These are phyloP conservation scores for Mylabris phalerata DNA, from an alignment of 1,140 invertebrate genomes.

Conservation along the genomic window DNA sequence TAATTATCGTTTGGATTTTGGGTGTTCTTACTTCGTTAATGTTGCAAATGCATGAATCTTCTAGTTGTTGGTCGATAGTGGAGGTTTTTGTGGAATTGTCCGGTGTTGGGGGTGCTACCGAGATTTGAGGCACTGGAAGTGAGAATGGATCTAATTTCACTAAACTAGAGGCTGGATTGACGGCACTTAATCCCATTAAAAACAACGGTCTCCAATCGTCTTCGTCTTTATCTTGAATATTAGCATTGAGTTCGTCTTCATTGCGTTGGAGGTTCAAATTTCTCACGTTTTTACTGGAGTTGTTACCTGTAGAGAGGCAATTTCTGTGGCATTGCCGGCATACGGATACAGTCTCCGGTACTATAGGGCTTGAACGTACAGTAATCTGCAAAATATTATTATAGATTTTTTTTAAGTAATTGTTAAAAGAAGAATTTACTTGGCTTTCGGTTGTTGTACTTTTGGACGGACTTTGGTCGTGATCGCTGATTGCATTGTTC, in stretches of 20 bases:
- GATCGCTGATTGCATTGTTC: conserved; percentile 44
- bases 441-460: conserved; percentile 67
- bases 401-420: not conserved
- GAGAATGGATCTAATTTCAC: conserved; percentile 52
- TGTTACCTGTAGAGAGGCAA: conserved; percentile 46
- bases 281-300: not conserved
- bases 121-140: conserved; percentile 57
- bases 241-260: conserved; percentile 10
- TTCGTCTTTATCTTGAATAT: conserved; percentile 18
- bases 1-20: not conserved
- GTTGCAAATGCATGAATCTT: conserved; percentile 5
- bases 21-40: conserved; percentile 3
- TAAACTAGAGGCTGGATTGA: conserved; percentile 55
- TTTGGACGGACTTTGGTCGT: conserved; percentile 57
- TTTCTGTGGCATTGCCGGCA: conserved; percentile 68
- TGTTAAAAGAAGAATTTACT: conserved; percentile 41
- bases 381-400: conserved; percentile 49
- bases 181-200: conserved; percentile 56
- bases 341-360: conserved; percentile 55
- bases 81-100: conserved; percentile 41
- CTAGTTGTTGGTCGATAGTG: not conserved
- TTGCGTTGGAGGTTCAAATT: not conserved
- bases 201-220: conserved; percentile 54
- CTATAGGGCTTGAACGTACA: conserved; percentile 58
- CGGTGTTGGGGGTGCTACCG: conserved; percentile 68